Evolutionary conservation across 2,797 vertebrate genomes (phyloP).

Genomic region (Philypnodon macrostomus): DNA sequence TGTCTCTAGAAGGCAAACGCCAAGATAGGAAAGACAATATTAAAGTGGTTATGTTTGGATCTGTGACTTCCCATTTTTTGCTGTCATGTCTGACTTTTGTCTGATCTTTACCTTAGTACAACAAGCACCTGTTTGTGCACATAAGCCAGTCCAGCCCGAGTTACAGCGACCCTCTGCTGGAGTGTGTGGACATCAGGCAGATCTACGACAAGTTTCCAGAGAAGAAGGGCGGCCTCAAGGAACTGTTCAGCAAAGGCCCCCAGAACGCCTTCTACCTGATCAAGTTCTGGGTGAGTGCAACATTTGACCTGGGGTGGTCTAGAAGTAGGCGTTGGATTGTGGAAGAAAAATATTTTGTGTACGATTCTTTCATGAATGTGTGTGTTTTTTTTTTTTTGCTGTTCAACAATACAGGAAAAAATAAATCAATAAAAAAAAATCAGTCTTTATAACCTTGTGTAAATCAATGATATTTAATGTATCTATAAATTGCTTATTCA

Average conservation of each 20-base stretch:
- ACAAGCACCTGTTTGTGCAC: constrained; percentile 98
- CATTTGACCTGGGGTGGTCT: constrained; percentile 10
- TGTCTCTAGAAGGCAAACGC: too few relatives aligned
- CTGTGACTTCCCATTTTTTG: neutral
- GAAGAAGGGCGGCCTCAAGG: constrained; percentile 97
- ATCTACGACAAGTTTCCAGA: constrained; percentile 99
- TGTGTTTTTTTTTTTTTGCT: too few relatives aligned
- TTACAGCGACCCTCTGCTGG: constrained; percentile 92
- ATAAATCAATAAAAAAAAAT: too few relatives aligned
- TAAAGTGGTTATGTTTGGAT: neutral
- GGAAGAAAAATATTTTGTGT: too few relatives aligned
- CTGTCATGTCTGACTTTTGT: constrained; percentile 4
- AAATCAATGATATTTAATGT: too few relatives aligned
- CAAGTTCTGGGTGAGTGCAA: constrained; percentile 92
- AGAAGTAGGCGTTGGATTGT: too few relatives aligned
- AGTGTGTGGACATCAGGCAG: constrained; percentile 96
- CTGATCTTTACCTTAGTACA: constrained; percentile 78
- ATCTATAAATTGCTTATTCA: too few relatives aligned
- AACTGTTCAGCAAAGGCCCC: constrained; percentile 92
- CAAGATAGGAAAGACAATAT: too few relatives aligned
- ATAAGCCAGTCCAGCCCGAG: constrained; percentile 90
- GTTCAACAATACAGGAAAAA: too few relatives aligned
- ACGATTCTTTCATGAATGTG: too few relatives aligned
- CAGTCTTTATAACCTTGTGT: too few relatives aligned
- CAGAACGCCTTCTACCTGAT: constrained; percentile 97